Evolutionary conservation across 1,140 invertebrate species (phyloP), one percentile per base, ranked within the genome.

Genomic region (Mercenaria mercenaria): DNA sequence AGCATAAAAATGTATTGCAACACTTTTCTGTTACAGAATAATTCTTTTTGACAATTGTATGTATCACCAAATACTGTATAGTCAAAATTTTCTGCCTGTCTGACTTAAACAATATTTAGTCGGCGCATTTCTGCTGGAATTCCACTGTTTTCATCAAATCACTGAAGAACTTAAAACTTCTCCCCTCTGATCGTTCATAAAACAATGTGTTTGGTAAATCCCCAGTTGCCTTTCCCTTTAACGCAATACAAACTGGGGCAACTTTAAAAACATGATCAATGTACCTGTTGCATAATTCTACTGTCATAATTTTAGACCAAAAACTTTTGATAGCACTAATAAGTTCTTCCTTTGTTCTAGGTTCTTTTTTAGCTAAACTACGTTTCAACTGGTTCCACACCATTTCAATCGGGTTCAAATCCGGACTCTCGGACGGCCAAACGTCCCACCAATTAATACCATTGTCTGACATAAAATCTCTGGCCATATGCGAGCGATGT

Each of bases 331-430:
- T 41, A 15, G 11, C 34, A 11, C 11, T 13, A 41, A 41, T n/a
- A 37, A 74, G 69, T n/a, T 74, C 34, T 37, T 74, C 69, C n/a
- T 74, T 74, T 18, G 69, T 74, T 13, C 34, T 13, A 8, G 69
- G 69, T 20, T 43, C 41, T 20, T 18, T n/a, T n/a, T 74, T 74
- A 37, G 69, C 69, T 23, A 34, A n/a, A n/a, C n/a, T 26, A 37
- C 69, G 32, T 74, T 74, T 74, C 13, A 74, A 23, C 34, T 74
- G 69, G 32, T 34, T 37, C 69, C 69, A 74, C 11, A 74, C 69
- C 34, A 74, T 41, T n/a, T 74, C 74, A 20, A 77, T 77, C 32
- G 69, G 69, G 69, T 74, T 74, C n/a, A 74, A 37, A 34, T 74
- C 34, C 32, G 69, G 69, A 37, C 69, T 74, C n/a, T 74, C 69